Evolutionary conservation across 1,140 invertebrate genomes (phyloP), one percentile per base, ranked within the genome.

Genomic region (Venturia canescens): DNA sequence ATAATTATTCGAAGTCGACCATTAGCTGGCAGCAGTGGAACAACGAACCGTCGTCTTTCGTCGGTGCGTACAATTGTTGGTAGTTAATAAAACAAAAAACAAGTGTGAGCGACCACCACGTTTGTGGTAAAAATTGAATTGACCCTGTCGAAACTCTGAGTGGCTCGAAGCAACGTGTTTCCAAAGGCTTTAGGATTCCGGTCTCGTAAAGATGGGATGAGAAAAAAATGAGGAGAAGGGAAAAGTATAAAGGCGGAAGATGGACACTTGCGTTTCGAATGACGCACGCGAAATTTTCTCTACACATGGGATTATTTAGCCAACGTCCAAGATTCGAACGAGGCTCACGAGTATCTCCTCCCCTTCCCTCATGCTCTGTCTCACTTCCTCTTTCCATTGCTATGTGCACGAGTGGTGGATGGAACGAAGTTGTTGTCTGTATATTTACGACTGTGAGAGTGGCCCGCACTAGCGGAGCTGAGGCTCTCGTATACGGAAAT

Each of bases 121-220:
- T n/a, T 3, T 53, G 50, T n/a, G 1, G 1, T n/a, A 16, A 29
- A n/a, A 53, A 53, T 50, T 16, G 26, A 38, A 34, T 70, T 21
- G 71, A 48, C 71, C 71, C 57, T 74, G 71, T 48, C n/a, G 29
- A 74, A 74, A 44, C 11, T 29, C 48, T 16, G 18, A 23, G 13
- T 18, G 26, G 21, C 23, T 72, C 29, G 48, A 48, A 15, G n/a
- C 44, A 57, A 18, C 57, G 67, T 53, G 80, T 67, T 44, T 71
- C 38, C 67, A 82, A 74, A 83, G 60, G 85, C 87, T 89, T 90
- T 88, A 87, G 84, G 86, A 89, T 88, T 87, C 86, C 80, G 81
- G 79, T 79, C 86, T 83, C 85, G 87, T 88, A 80, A 48, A 29
- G 18, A 16, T 13, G 63, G 27, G 15, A 72, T 18, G 83, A 6